Evolutionary conservation across 2,797 vertebrate species (phyloP).

Genomic region (Anguilla megastoma): DNA sequence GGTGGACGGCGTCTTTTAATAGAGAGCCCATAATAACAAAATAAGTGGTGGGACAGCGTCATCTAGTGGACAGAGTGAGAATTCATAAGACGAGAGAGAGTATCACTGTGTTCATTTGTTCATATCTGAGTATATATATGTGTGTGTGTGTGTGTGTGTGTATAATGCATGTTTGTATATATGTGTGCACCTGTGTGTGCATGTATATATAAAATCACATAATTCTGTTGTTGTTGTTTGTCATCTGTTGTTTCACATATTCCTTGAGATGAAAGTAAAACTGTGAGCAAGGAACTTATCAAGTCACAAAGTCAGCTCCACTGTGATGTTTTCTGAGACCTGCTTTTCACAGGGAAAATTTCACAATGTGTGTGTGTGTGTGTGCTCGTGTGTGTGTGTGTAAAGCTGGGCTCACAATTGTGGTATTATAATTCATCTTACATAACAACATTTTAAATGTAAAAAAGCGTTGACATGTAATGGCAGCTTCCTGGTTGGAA

Average conservation of each 20-base stretch:
- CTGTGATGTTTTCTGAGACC: background rate
- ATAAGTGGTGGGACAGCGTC: slow-evolving; percentile 35
- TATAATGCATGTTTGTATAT: no score
- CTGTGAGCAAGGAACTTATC: no score
- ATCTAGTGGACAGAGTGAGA: slow-evolving; percentile 46
- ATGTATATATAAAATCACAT: no score
- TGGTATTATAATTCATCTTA: no score
- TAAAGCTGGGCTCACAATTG: background rate
- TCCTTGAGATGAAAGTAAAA: no score
- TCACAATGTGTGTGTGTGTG: background rate
- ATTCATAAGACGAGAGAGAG: background rate
- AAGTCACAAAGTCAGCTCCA: background rate
- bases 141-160: no score
- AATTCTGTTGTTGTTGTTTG: no score
- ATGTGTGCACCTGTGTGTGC: no score
- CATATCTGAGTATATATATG: no score
- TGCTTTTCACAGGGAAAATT: no score
- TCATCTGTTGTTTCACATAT: no score
- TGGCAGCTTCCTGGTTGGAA: background rate
- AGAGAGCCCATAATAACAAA: background rate
- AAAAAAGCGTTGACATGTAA: background rate
- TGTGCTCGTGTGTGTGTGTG: background rate
- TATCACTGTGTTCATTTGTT: no score
- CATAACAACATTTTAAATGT: background rate
- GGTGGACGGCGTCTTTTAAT: background rate